These are phyloP conservation scores for Coenobita brevimanus DNA, from an alignment of 1,140 invertebrate species.

Conservation along the genomic window DNA sequence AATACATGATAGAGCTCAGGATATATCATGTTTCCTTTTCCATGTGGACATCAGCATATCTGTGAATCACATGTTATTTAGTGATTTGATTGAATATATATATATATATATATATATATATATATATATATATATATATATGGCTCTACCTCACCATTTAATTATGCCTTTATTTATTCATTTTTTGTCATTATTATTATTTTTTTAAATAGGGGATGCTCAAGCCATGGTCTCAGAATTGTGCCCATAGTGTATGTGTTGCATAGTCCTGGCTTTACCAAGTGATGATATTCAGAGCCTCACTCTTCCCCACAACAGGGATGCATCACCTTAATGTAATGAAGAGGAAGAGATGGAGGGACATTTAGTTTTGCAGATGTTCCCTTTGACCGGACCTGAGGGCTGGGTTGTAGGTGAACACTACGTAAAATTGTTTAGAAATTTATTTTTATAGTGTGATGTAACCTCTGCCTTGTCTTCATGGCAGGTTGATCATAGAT, in stretches of 20 bases:
- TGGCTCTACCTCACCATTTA: not conserved
- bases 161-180: not conserved
- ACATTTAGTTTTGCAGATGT: conserved; percentile 59
- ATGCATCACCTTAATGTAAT: not conserved
- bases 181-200: too few species aligned
- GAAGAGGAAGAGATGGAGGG: conserved; percentile 29
- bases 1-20: too few species aligned
- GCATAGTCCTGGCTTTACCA: conserved; percentile 46
- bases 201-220: conserved; percentile 15
- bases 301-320: conserved; percentile 17
- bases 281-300: conserved; percentile 39
- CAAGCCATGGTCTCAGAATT: conserved; percentile 48
- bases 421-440: conserved; percentile 22
- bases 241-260: conserved; percentile 58
- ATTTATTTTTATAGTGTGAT: conserved; percentile 31
- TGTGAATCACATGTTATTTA: too few species aligned
- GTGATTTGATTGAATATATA: too few species aligned
- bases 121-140: conserved; percentile 16
- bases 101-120: conserved; percentile 4
- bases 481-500: conserved; percentile 33
- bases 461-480: not conserved
- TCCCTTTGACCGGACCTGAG: conserved; percentile 51
- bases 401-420: conserved; percentile 30
- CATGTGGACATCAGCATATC: too few species aligned
- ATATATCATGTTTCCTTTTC: too few species aligned